Conservation (phyloP, 2,113 vertebrate genomes). For the Upupa epops region DNA sequence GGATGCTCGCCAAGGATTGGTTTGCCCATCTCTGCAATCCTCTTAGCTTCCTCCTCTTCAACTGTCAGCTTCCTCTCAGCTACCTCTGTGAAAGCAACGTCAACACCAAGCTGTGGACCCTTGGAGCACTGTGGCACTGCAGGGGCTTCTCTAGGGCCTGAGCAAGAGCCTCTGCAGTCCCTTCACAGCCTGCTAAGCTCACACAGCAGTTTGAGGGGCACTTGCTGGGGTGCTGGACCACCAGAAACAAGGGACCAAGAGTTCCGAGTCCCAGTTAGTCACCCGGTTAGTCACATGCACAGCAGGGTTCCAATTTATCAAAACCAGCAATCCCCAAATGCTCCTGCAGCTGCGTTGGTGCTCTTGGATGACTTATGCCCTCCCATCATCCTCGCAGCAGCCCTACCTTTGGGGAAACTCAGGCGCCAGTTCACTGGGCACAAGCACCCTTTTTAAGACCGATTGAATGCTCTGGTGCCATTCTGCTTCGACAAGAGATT, state of each 20-base stretch:
- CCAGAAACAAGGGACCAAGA: background rate
- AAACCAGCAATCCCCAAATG: rapidly evolving
- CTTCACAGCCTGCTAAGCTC: background rate
- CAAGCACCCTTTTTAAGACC: conserved; percentile 16
- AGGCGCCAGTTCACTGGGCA: background rate
- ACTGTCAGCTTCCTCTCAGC: conserved; percentile 89
- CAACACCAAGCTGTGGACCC: conserved; percentile 27
- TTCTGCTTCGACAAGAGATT: conserved; percentile 29
- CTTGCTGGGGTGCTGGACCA: background rate
- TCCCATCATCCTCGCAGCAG: background rate
- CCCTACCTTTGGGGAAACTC: background rate
- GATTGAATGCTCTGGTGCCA: background rate
- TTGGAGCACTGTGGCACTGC: background rate
- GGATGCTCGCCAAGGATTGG: conserved; percentile 91
- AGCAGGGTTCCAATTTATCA: background rate
- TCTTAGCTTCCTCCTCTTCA: conserved; percentile 93
- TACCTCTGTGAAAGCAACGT: conserved; percentile 78
- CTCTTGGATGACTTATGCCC: background rate
- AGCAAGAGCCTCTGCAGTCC: background rate
- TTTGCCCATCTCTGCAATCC: conserved; percentile 98
- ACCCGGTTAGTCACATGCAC: background rate
- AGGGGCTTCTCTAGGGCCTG: background rate
- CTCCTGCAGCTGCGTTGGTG: background rate
- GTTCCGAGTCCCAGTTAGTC: background rate
- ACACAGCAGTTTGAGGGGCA: background rate